A percentile compares a stretch with the other conserved stretches of the same genome.
phyloP scores from a whole-genome alignment of 2,888 invertebrate species.

The Drosophila rellima region DNA sequence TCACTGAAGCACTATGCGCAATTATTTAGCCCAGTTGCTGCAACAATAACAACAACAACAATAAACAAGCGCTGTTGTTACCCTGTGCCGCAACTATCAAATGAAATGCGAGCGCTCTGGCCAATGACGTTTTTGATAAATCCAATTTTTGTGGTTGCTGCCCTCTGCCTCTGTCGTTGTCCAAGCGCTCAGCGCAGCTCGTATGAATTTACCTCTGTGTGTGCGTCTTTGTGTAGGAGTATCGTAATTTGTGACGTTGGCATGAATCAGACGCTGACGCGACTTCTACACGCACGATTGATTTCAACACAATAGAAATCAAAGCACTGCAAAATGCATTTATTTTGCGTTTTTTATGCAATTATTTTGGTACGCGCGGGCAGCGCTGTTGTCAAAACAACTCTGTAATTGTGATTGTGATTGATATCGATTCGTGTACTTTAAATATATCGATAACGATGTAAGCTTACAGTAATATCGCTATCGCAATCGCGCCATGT shows the following conservation, averaged over 20 bases:
- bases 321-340: constrained; percentile 41
- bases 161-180: constrained; percentile 5
- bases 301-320: constrained; percentile 30
- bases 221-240: constrained; percentile 11
- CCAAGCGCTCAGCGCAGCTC: constrained; percentile 23
- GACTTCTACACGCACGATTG: constrained; percentile 27
- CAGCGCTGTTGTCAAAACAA: constrained; percentile 24
- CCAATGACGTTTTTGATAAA: constrained; percentile 57
- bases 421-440: constrained; percentile 21
- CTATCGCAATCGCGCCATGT: neutral
- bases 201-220: neutral
- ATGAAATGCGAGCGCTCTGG: constrained; percentile 37
- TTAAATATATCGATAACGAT: constrained; percentile 2
- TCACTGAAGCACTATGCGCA: constrained; percentile 22
- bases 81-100: constrained; percentile 30
- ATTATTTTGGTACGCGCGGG: constrained; percentile 43
- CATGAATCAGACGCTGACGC: constrained; percentile 43
- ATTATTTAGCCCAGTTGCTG: constrained; percentile 8
- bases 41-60: constrained; percentile 13
- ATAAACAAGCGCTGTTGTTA: constrained; percentile 27
- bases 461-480: neutral
- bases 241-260: constrained; percentile 24
- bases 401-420: constrained; percentile 33
- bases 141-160: constrained; percentile 33
- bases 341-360: constrained; percentile 48